Evolutionary conservation across 2,797 vertebrate genomes (phyloP).

Genomic region (Etheostoma perlongum): DNA sequence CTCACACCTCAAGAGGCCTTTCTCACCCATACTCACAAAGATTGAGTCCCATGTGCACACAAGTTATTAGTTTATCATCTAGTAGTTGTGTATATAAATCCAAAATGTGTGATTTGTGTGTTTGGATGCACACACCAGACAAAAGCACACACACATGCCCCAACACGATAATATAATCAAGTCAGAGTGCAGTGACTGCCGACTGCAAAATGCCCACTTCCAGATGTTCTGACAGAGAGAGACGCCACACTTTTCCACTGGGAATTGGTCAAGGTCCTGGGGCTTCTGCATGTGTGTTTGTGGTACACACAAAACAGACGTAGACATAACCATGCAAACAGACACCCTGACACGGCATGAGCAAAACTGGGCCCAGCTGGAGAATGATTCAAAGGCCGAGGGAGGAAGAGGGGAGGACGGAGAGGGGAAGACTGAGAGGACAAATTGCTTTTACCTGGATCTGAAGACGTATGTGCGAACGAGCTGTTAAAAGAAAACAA

Average conservation of each 20-base stretch:
- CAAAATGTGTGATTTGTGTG: constrained; percentile 34
- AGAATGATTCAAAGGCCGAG: constrained; percentile 82
- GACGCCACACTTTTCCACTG: constrained; percentile 86
- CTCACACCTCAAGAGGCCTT: constrained; percentile 23
- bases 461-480: constrained; percentile 83
- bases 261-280: constrained; percentile 87
- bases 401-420: constrained; percentile 68
- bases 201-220: constrained; percentile 92
- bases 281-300: constrained; percentile 64
- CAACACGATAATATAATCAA: constrained; percentile 93
- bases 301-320: constrained; percentile 53
- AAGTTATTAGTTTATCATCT: constrained; percentile 59
- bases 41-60: constrained; percentile 37
- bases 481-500: constrained; percentile 86
- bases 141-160: constrained; percentile 31
- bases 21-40: constrained; percentile 56
- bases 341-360: constrained; percentile 83
- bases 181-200: constrained; percentile 91
- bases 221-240: constrained; percentile 92
- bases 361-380: constrained; percentile 84
- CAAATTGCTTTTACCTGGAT: constrained; percentile 81
- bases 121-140: constrained; percentile 14
- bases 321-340: constrained; percentile 76
- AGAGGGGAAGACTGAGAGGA: constrained; percentile 67
- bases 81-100: constrained; percentile 49